These are phyloP conservation scores for Eueremaeus valkanovi DNA, from an alignment of 2,888 invertebrate species.

Conservation along the genomic window DNA sequence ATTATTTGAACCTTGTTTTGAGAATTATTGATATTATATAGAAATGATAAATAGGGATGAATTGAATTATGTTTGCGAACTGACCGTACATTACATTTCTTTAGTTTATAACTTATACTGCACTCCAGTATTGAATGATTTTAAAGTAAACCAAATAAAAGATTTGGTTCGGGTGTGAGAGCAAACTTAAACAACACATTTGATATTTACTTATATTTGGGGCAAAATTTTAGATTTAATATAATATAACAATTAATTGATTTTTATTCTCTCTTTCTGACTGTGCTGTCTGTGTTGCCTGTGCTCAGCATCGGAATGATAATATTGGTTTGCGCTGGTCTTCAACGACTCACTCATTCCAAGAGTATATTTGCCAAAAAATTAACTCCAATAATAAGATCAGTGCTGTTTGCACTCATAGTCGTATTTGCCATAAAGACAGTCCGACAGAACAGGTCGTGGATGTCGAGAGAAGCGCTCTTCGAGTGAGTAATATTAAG, in stretches of 20 bases:
- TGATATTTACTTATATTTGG: background rate
- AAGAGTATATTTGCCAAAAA: slow-evolving; percentile 24
- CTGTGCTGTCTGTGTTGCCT: background rate
- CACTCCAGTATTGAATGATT: no score
- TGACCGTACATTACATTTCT: no score
- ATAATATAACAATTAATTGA: slow-evolving; percentile 5
- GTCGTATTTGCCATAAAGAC: slow-evolving; percentile 62
- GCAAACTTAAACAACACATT: background rate
- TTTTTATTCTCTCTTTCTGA: no score
- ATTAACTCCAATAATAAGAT: slow-evolving; percentile 34
- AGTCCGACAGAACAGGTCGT: slow-evolving; percentile 67
- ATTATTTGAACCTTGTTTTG: no score
- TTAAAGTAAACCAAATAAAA: no score
- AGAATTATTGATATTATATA: no score
- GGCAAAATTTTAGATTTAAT: background rate
- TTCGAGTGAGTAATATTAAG: slow-evolving; percentile 61
- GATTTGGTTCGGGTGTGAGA: background rate
- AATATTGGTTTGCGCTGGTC: slow-evolving; percentile 68
- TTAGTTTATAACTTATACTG: no score
- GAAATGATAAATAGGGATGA: no score
- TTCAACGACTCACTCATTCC: slow-evolving; percentile 50
- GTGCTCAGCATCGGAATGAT: slow-evolving; percentile 69
- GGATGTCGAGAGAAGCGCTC: slow-evolving; percentile 71
- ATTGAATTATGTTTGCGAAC: background rate
- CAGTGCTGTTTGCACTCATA: slow-evolving; percentile 41